A percentile compares a stretch with the other conserved stretches of the same genome.
Conservation (phyloP, 30 jellyfish, hydroid and myxozoan genomes). For the Calvadosia cruxmelitensis region DNA sequence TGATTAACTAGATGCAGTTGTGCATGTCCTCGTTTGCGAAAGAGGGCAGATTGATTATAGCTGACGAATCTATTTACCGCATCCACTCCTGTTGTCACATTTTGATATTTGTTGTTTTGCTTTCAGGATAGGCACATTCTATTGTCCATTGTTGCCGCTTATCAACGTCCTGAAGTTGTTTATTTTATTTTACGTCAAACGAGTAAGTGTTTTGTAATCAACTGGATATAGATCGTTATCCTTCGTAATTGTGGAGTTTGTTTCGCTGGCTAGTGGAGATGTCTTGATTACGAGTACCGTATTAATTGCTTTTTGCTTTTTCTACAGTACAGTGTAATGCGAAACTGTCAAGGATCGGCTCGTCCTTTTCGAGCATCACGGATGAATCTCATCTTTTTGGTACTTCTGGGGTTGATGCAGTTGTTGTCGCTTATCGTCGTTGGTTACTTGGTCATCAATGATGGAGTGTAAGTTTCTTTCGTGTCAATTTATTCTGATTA, state of each 20-base stretch:
- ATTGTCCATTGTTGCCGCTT: conserved; percentile 82
- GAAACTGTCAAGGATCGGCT: conserved; percentile 81
- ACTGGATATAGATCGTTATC: neutral
- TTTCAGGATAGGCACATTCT: conserved; percentile 85
- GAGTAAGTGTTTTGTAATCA: conserved; percentile 26
- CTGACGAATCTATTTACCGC: too few species aligned
- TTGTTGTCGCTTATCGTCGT: conserved; percentile 44
- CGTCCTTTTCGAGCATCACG: conserved; percentile 90
- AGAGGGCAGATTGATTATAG: neutral
- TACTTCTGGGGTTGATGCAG: conserved; percentile 59
- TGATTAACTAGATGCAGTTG: neutral
- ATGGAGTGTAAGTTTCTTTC: conserved; percentile 29
- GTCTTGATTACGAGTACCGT: neutral
- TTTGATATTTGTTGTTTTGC: too few species aligned
- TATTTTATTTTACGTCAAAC: conserved; percentile 53
- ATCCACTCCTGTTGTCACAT: too few species aligned
- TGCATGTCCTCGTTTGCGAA: neutral
- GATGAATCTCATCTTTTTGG: conserved; percentile 60
- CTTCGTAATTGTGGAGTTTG: neutral
- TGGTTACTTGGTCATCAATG: conserved; percentile 75
- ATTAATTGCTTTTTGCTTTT: neutral
- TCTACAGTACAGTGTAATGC: conserved; percentile 65
- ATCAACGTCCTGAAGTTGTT: conserved; percentile 58
- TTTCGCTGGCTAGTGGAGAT: neutral
- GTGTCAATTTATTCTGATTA: too few species aligned